A percentile compares a stretch with the other conserved stretches of the same genome.
Conservation (phyloP, 2,797 vertebrate genomes). For the Hemibagrus guttatus region DNA sequence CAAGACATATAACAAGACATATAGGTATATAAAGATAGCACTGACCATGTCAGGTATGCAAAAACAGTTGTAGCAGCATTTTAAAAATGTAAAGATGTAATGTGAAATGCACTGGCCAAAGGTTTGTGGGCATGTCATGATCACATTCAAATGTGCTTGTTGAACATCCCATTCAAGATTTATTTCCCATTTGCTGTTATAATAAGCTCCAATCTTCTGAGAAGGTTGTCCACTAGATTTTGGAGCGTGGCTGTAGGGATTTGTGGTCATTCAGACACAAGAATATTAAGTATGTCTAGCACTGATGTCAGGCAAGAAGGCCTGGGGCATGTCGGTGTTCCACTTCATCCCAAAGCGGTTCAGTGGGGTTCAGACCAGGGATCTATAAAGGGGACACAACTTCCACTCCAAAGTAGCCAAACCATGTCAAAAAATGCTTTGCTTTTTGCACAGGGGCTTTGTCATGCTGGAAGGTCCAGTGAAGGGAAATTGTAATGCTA, state of each 20-base stretch:
- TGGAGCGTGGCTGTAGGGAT: not conserved
- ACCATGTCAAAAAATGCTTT: not conserved
- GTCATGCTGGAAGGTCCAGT: not conserved
- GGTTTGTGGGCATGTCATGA: not conserved
- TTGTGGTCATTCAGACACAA: not conserved
- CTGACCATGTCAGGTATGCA: no score
- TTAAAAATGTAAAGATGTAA: no score
- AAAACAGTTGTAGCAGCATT: no score
- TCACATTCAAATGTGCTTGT: not conserved
- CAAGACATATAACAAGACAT: no score
- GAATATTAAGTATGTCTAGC: not conserved
- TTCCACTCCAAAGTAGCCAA: not conserved
- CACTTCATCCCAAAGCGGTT: not conserved
- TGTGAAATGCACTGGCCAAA: no score
- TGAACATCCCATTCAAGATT: not conserved
- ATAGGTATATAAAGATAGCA: no score
- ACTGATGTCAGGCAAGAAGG: not conserved
- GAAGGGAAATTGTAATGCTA: not conserved
- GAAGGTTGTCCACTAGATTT: not conserved
- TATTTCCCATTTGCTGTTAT: no score
- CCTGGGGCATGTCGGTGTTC: not conserved
- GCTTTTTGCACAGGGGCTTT: no score
- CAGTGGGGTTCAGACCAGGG: not conserved
- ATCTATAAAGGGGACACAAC: not conserved
- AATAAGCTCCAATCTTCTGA: not conserved